A percentile compares a stretch with the other conserved stretches of the same genome.
Evolutionary conservation across 1,140 invertebrate genomes (phyloP).

Genomic region (Homarus americanus): DNA sequence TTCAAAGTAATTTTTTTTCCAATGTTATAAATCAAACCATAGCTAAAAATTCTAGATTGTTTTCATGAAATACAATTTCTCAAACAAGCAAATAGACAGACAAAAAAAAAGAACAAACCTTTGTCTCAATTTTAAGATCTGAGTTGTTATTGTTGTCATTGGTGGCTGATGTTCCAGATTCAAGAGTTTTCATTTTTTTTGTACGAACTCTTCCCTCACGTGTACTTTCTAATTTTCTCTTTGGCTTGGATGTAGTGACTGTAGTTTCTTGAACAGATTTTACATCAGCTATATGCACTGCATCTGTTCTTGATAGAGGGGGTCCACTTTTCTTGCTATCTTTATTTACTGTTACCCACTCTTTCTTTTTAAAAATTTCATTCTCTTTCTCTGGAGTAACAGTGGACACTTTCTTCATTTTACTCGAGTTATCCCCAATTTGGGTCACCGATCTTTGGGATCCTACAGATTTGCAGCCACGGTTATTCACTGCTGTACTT

Average conservation of each 20-base stretch:
- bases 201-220: slow-evolving; percentile 15
- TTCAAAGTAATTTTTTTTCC: no score
- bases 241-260: slow-evolving; percentile 15
- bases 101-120: slow-evolving; percentile 15
- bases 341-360: neutral
- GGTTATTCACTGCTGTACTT: neutral
- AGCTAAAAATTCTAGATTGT: no score
- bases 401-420: neutral
- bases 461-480: slow-evolving; percentile 11
- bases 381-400: slow-evolving; percentile 34
- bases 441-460: slow-evolving; percentile 11
- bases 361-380: slow-evolving; percentile 27
- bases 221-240: slow-evolving; percentile 42
- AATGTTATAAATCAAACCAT: no score
- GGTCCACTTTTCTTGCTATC: neutral
- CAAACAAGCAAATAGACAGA: neutral
- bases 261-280: neutral
- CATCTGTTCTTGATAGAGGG: neutral
- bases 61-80: no score
- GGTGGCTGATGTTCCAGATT: neutral
- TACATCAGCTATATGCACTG: neutral
- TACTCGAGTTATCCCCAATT: slow-evolving; percentile 16
- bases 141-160: slow-evolving; percentile 35
- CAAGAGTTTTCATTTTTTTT: slow-evolving; percentile 32
- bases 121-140: slow-evolving; percentile 36